phyloP scores from a whole-genome alignment of 2,113 vertebrate genomes.

The Hymenochirus boettgeri region DNA sequence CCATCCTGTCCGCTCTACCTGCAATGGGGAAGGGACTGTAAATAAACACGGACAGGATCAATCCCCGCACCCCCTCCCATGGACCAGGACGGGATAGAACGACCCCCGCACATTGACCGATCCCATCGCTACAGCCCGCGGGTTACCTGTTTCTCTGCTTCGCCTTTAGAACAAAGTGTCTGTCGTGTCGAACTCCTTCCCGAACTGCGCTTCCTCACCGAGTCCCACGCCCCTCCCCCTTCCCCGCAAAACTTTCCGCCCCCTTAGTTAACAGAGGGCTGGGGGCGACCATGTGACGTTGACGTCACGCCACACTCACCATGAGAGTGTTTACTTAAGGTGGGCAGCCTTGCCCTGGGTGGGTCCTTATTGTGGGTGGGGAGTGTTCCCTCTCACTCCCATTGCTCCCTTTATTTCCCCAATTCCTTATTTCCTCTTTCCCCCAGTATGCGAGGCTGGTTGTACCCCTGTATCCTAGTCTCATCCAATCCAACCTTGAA shows the following conservation, averaged over 20 bases:
- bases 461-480: too few species aligned
- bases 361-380: neutral
- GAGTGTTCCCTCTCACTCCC: too few species aligned
- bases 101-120: too few species aligned
- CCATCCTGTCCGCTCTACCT: constrained; percentile 57
- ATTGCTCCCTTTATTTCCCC: too few species aligned
- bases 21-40: neutral
- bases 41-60: neutral
- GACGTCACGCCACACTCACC: neutral
- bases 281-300: constrained; percentile 12
- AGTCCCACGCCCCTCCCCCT: neutral
- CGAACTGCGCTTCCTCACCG: neutral
- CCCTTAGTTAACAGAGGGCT: constrained; percentile 1
- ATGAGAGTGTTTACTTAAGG: neutral
- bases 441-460: too few species aligned
- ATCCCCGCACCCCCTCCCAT: neutral
- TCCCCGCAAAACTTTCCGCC: constrained; percentile 7
- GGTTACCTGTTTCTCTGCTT: too few species aligned
- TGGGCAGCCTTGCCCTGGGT: constrained; percentile 1
- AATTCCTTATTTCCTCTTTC: too few species aligned
- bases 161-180: too few species aligned
- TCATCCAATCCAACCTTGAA: too few species aligned
- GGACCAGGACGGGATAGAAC: too few species aligned
- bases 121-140: too few species aligned
- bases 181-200: neutral